Conservation (phyloP, 2,113 vertebrate genomes). For the Percopsis transmontana region DNA sequence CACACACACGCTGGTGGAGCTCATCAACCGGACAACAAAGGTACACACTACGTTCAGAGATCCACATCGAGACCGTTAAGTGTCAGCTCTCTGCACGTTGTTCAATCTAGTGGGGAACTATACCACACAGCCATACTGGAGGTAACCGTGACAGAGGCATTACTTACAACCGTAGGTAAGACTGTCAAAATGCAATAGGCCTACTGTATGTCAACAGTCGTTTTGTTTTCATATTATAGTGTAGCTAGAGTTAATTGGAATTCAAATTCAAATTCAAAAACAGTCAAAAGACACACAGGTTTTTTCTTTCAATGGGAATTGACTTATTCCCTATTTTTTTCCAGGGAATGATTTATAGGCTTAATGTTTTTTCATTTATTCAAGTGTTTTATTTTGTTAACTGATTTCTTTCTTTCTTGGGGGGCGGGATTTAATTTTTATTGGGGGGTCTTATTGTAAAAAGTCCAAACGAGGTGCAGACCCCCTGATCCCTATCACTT, state of each 20-base stretch:
- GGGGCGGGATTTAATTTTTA: not conserved
- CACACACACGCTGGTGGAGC: slow-evolving; percentile 24
- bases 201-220: not conserved
- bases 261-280: no score
- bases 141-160: slow-evolving; percentile 63
- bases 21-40: slow-evolving; percentile 78
- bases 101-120: slow-evolving; percentile 17
- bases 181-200: not conserved
- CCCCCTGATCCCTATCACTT: not conserved
- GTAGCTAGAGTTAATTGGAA: not conserved
- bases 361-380: not conserved
- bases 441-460: not conserved
- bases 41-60: slow-evolving; percentile 45
- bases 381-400: not conserved
- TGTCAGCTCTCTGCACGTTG: slow-evolving; percentile 26
- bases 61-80: slow-evolving; percentile 1
- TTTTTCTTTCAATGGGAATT: no score
- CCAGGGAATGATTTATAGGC: no score
- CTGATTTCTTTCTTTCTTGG: no score
- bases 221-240: not conserved
- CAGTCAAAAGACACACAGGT: no score
- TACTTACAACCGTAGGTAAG: slow-evolving; percentile 66
- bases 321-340: no score
- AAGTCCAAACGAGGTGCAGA: not conserved
- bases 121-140: slow-evolving; percentile 53